These are phyloP conservation scores for Macaria liturata DNA, from an alignment of 2,888 invertebrate genomes.

Conservation along the genomic window DNA sequence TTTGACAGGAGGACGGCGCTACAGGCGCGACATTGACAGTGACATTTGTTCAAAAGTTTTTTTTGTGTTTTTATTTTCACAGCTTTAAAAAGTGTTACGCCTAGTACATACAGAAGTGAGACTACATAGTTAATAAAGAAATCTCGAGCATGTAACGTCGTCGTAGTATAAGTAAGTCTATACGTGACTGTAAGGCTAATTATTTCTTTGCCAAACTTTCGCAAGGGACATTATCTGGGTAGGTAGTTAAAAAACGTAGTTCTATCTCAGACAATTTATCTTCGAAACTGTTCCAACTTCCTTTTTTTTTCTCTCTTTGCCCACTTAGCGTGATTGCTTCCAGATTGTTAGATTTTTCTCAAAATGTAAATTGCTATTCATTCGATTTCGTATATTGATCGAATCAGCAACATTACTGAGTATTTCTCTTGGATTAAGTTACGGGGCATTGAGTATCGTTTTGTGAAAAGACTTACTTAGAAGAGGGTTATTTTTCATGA, in stretches of 20 bases:
- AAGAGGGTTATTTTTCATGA: too few species aligned
- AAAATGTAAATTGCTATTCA: slow-evolving; percentile 45
- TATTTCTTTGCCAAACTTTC: background rate
- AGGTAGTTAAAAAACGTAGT: background rate
- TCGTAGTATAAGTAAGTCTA: too few species aligned
- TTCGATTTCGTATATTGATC: slow-evolving; percentile 47
- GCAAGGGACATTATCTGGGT: background rate
- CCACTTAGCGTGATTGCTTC: slow-evolving; percentile 43
- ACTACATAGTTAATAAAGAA: too few species aligned
- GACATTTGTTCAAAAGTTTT: too few species aligned
- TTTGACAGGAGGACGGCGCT: too few species aligned
- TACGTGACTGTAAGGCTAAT: too few species aligned
- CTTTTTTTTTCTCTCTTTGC: slow-evolving; percentile 2
- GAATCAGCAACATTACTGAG: slow-evolving; percentile 24
- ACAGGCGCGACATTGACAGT: too few species aligned
- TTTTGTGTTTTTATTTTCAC: too few species aligned
- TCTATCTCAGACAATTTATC: background rate
- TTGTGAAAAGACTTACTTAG: slow-evolving; percentile 23
- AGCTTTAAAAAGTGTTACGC: too few species aligned
- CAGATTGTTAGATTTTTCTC: slow-evolving; percentile 38
- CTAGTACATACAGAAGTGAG: too few species aligned
- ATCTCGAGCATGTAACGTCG: too few species aligned
- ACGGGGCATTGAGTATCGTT: slow-evolving; percentile 21
- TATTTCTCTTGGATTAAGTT: slow-evolving; percentile 11
- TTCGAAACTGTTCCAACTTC: slow-evolving; percentile 5